Base-by-base conservation (phyloP, 2,113 vertebrate genomes). In the Ochotona princeps region DNA sequence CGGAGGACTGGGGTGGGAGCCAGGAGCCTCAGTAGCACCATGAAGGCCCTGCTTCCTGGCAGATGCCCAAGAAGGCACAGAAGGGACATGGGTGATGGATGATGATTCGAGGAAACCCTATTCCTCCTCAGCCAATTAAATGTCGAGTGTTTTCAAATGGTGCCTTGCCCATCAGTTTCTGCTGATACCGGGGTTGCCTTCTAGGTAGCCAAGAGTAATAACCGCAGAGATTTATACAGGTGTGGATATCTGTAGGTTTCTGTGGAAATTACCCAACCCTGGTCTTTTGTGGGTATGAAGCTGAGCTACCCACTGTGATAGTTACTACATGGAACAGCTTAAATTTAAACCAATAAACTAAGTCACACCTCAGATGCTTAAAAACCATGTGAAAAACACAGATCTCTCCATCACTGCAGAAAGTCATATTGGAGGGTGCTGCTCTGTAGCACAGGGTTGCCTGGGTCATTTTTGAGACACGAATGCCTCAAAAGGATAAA, bases 341-440 rank as follows among this genome's bases (percentile, higher is more conserved):
- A 94, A 78, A 63, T 61, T 49, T 47, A 80, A 74, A 60, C 80
- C 11, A 90, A 57, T 44, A 76, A 66, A 83, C 74, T 87, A 80
- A 80, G 72, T n/a, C 35, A 81, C 60, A 70, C n/a, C 70, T 90
- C 80, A 61, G 66, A 90, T 44, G 54, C 51, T 23, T 15, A 26
- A 13, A 7, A 51, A 38, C 25, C 9, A 12, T 5, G 0, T 15
- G 38, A 76, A 91, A 28, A 60, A 17, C 30, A 21, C 9, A n/a
- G 28, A 5, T 70, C n/a, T 3, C 14, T n/a, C 78, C 9, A 26
- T 15, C 30, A 7, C 2, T 18, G 21, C 76, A 38, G 26, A 30
- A 32, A 83, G 83, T 28, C 66, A 8, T 18, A 26, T 1, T 51
- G n/a, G 30, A 85, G 21, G 69, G 32, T 1, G 0, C 13, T 28